Percentiles rank a stretch among this genome's conserved stretches.
Evolutionary conservation across 2,113 vertebrate species (phyloP).

Genomic region (Nestor notabilis): DNA sequence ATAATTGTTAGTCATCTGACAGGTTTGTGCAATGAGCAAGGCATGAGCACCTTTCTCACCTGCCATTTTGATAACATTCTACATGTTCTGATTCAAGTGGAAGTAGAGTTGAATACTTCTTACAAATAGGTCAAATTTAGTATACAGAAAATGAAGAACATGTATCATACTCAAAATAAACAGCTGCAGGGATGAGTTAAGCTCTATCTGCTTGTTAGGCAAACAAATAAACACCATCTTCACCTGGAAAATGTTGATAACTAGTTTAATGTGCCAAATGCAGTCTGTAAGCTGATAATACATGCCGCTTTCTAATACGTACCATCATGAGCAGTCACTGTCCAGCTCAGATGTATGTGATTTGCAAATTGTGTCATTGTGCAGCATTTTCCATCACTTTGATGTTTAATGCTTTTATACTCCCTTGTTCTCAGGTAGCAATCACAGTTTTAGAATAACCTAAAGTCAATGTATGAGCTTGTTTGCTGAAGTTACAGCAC

Average conservation of each 20-base stretch:
- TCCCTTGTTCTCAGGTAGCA: neutral
- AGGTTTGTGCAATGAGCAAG: neutral
- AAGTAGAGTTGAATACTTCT: neutral
- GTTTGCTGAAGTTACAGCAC: neutral
- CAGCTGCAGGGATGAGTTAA: neutral
- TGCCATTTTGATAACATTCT: neutral
- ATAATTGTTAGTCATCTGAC: neutral
- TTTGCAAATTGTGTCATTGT: accelerated
- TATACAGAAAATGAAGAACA: neutral
- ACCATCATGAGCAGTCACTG: neutral
- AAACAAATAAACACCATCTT: neutral
- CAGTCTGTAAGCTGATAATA: neutral
- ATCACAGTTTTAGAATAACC: neutral
- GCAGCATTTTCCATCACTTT: neutral
- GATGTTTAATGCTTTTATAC: neutral
- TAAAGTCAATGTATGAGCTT: neutral
- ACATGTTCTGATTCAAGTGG: neutral
- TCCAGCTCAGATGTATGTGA: neutral
- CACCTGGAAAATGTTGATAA: neutral
- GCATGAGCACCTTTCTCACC: neutral
- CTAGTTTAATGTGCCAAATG: neutral
- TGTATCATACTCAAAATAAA: accelerated
- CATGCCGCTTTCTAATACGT: neutral
- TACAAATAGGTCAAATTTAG: neutral
- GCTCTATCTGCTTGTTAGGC: neutral